Percentiles rank a stretch among this genome's conserved stretches.
Conservation (phyloP, 1,140 invertebrate genomes). For the Diuraphis noxia region DNA sequence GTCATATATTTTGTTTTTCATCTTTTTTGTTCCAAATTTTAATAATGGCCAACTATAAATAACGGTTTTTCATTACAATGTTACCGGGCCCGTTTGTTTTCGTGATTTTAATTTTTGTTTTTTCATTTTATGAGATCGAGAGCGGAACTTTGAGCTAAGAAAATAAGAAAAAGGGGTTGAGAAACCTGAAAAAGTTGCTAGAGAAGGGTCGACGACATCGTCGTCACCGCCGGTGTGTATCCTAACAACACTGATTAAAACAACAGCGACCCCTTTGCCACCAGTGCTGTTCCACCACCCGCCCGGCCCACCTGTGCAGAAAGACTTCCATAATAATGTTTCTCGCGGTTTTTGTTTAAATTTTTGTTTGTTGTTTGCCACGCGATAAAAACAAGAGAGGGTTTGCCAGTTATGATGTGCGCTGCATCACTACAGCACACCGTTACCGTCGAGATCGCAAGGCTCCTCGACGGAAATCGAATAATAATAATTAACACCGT, state of each 20-base stretch:
- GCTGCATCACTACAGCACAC: not conserved
- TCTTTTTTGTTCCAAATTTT: constrained; percentile 6
- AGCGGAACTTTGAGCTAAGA: not conserved
- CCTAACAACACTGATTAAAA: constrained; percentile 53
- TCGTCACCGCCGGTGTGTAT: not conserved
- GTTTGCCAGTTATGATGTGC: not conserved
- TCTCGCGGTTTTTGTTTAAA: constrained; percentile 53
- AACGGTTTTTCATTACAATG: constrained; percentile 40
- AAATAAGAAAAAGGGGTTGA: constrained; percentile 45
- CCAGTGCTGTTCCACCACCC: not conserved
- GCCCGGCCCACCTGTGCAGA: constrained; percentile 1
- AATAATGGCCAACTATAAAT: constrained; percentile 47
- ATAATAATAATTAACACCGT: constrained; percentile 50
- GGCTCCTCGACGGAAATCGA: constrained; percentile 18
- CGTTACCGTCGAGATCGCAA: not conserved
- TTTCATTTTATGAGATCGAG: not conserved
- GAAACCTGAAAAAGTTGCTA: constrained; percentile 45
- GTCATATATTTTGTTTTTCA: constrained; percentile 8
- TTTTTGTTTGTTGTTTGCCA: constrained; percentile 31
- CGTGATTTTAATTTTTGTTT: constrained; percentile 7
- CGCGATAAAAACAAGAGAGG: constrained; percentile 15
- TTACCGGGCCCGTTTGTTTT: constrained; percentile 15
- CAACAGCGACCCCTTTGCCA: constrained; percentile 33
- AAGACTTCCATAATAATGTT: constrained; percentile 52
- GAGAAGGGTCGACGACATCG: constrained; percentile 42